A percentile compares a stretch with the other conserved stretches of the same genome.
phyloP scores from a whole-genome alignment of 2,888 invertebrate species.

The Ectemnius continuus region DNA sequence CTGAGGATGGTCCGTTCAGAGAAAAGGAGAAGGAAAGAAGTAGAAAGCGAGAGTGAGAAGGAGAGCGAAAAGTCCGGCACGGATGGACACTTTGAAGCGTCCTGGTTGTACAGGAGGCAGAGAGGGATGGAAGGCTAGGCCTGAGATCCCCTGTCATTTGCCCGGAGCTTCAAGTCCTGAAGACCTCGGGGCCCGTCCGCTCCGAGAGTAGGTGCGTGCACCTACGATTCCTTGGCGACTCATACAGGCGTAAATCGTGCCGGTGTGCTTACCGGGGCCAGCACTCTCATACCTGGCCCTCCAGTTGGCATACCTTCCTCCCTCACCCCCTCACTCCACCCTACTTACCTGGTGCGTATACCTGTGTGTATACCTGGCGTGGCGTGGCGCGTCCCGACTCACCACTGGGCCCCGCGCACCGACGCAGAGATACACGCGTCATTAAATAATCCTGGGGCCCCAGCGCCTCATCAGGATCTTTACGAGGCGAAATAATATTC shows the following conservation, averaged over 20 bases:
- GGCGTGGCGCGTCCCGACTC: slow-evolving; percentile 42
- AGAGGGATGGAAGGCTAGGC: slow-evolving; percentile 39
- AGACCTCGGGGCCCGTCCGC: slow-evolving; percentile 36
- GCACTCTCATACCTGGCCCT: slow-evolving; percentile 56
- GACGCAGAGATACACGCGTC: slow-evolving; percentile 63
- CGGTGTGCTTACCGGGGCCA: slow-evolving; percentile 29
- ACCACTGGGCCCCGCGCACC: slow-evolving; percentile 51
- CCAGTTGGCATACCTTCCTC: slow-evolving; percentile 43
- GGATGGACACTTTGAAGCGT: slow-evolving; percentile 22
- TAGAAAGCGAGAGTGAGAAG: not conserved
- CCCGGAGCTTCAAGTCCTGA: slow-evolving; percentile 50
- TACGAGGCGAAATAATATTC: slow-evolving; percentile 73
- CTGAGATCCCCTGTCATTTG: slow-evolving; percentile 59
- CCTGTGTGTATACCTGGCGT: slow-evolving; percentile 69
- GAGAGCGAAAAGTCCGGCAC: slow-evolving; percentile 6
- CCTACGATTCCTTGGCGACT: slow-evolving; percentile 48
- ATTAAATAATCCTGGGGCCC: slow-evolving; percentile 72
- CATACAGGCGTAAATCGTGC: slow-evolving; percentile 46
- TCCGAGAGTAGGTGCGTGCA: slow-evolving; percentile 23
- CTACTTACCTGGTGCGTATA: slow-evolving; percentile 61
- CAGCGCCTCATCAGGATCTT: slow-evolving; percentile 73
- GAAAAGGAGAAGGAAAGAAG: not conserved
- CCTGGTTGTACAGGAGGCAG: slow-evolving; percentile 18
- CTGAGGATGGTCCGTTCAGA: slow-evolving; percentile 37
- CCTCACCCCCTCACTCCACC: slow-evolving; percentile 33